Conservation (phyloP, 2,888 invertebrate species). For the Andricus curvator region DNA sequence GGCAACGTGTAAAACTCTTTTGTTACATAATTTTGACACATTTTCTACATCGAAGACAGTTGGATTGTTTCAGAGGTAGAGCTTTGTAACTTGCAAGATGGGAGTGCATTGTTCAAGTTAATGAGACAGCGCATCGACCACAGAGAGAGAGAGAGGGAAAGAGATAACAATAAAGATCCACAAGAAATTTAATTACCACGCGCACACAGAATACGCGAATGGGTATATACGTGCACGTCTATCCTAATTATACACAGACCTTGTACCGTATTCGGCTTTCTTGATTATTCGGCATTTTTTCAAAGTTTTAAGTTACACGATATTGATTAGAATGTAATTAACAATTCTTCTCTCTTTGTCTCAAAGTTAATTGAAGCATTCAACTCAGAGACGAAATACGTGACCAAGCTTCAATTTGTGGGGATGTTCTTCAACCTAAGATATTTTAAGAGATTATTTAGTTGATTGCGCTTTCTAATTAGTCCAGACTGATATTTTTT, state of each 20-base stretch:
- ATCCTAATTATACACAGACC: conserved; percentile 1
- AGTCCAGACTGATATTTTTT: neutral
- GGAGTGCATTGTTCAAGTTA: conserved; percentile 49
- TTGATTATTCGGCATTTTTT: neutral
- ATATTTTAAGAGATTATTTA: neutral
- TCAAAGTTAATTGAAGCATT: neutral
- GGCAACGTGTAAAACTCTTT: neutral
- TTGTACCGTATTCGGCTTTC: neutral
- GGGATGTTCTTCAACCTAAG: neutral
- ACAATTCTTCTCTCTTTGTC: neutral
- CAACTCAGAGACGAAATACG: neutral
- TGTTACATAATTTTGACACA: neutral
- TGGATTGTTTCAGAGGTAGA: conserved; percentile 28
- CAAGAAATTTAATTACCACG: conserved; percentile 48
- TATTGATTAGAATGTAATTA: neutral
- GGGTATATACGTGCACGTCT: neutral
- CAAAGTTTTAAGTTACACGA: neutral
- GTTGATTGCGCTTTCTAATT: neutral
- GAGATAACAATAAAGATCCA: conserved; percentile 43
- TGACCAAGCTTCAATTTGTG: neutral
- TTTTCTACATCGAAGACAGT: neutral
- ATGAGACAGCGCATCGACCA: conserved; percentile 43
- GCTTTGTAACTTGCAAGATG: conserved; percentile 22
- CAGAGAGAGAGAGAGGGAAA: neutral
- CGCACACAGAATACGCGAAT: neutral